These are phyloP conservation scores for Synergus gifuensis DNA, from an alignment of 2,888 invertebrate species.

Conservation along the genomic window DNA sequence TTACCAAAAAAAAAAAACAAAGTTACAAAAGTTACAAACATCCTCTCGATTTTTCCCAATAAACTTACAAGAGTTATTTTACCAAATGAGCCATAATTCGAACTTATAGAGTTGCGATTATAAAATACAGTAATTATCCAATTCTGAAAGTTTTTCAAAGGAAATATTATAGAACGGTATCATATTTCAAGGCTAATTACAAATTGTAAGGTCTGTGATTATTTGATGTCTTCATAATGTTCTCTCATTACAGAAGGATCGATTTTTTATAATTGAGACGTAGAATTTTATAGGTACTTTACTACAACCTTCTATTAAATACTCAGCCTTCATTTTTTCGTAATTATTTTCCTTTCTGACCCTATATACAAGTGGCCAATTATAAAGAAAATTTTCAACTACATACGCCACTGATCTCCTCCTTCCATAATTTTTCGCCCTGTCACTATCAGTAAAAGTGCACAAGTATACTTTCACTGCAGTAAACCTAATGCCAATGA, in stretches of 20 bases:
- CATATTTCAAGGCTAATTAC: background rate
- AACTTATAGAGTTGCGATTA: background rate
- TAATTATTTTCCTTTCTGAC: no score
- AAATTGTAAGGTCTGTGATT: background rate
- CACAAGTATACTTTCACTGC: constrained; percentile 12
- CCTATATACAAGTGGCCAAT: no score
- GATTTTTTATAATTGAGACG: background rate
- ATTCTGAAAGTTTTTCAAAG: background rate
- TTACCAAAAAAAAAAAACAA: background rate
- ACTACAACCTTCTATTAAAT: constrained; percentile 1
- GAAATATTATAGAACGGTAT: background rate
- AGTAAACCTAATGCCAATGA: constrained; percentile 56
- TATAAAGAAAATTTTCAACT: no score
- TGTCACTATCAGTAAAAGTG: no score
- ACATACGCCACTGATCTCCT: no score
- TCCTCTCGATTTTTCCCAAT: background rate
- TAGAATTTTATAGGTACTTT: background rate
- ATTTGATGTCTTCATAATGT: background rate
- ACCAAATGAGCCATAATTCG: background rate
- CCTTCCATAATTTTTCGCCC: background rate
- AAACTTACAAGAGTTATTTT: background rate
- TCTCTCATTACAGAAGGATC: background rate
- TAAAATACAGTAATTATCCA: background rate
- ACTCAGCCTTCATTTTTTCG: no score
- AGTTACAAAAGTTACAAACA: background rate